phyloP scores from a whole-genome alignment of 2,797 vertebrate species.

The Melanotaenia pygmaea region DNA sequence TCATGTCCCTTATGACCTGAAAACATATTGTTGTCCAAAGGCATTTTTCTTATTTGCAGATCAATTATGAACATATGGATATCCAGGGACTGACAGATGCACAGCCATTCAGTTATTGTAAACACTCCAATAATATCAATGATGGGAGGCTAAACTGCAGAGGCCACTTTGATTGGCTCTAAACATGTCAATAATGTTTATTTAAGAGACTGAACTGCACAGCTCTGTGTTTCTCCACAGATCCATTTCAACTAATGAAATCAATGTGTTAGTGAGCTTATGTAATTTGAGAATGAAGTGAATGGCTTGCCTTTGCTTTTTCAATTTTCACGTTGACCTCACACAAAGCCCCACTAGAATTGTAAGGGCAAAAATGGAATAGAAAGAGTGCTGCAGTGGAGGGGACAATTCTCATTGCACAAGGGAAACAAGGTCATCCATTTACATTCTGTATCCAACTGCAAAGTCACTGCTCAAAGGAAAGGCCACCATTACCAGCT shows the following conservation, averaged over 20 bases:
- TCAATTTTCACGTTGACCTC: slow-evolving; percentile 62
- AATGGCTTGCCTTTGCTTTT: slow-evolving; percentile 58
- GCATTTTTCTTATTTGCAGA: slow-evolving; percentile 61
- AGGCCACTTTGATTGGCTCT: slow-evolving; percentile 58
- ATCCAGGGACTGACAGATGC: slow-evolving; percentile 60
- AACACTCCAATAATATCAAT: slow-evolving; percentile 77
- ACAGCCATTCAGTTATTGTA: slow-evolving; percentile 59
- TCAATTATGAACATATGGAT: slow-evolving; percentile 67
- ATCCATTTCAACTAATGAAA: slow-evolving; percentile 64
- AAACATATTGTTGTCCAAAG: slow-evolving; percentile 57
- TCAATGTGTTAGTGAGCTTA: slow-evolving; percentile 54
- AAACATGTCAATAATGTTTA: slow-evolving; percentile 78
- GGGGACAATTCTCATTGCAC: slow-evolving; percentile 63
- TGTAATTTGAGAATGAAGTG: slow-evolving; percentile 65
- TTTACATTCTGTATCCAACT: slow-evolving; percentile 66
- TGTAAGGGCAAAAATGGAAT: slow-evolving; percentile 56
- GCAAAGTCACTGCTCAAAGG: slow-evolving; percentile 62
- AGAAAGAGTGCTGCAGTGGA: slow-evolving; percentile 37
- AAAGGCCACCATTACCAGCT: slow-evolving; percentile 67
- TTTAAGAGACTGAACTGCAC: slow-evolving; percentile 62
- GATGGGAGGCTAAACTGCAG: slow-evolving; percentile 59
- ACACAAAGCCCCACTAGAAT: slow-evolving; percentile 60
- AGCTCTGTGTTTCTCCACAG: slow-evolving; percentile 21
- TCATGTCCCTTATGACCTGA: slow-evolving; percentile 31
- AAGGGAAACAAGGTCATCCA: slow-evolving; percentile 73